Base-by-base conservation (phyloP, 2,888 invertebrate genomes). In the Sinohyriopsis cumingii region DNA sequence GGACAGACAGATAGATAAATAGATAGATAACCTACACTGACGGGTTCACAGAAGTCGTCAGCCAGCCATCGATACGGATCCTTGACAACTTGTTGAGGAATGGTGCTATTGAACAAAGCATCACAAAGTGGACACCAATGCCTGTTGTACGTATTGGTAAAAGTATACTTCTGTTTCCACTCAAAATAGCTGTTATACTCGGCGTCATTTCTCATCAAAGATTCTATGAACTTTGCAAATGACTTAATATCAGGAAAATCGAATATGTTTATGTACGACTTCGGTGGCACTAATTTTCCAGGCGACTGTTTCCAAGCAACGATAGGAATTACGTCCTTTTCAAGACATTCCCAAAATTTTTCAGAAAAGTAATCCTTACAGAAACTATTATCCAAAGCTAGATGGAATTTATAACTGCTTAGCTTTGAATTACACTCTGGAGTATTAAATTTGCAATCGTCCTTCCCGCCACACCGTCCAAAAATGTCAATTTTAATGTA, bases 41-140 rank as follows among this genome's bases (percentile, higher is more conserved):
- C 24, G 12, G 63, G 63, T 12, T 63, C 24, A 25, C 63, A 63
- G 22, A 15, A 55, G 22, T 63, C 63, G 24, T 63, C 54, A 15
- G 20, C 55, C 9, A 63, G 53, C 63, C 63, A 63, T 55, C 18
- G 55, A 25, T 63, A 63, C 18, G 63, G 63, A 25, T 63, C 54
- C n/a, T 55, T 53, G 54, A 63, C 53, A 1, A 63, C 22, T 55
- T 63, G 63, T 5, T 24, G 28, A n/a, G 63, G 63, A 19, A 63
- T 55, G 12, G 20, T 25, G 24, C 54, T 15, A 54, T 54, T 63
- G 63, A 22, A 63, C n/a, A 63, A 55, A 24, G 24, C 15, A 22
- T 63, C 63, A 63, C 63, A 63, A 18, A 63, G n/a, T 24, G 63
- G 63, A 22, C 63, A 63, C 63, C 63, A 63, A 19, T 63, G 63